phyloP scores from a whole-genome alignment of 2,797 vertebrate species.

The Eulemur rubriventer region DNA sequence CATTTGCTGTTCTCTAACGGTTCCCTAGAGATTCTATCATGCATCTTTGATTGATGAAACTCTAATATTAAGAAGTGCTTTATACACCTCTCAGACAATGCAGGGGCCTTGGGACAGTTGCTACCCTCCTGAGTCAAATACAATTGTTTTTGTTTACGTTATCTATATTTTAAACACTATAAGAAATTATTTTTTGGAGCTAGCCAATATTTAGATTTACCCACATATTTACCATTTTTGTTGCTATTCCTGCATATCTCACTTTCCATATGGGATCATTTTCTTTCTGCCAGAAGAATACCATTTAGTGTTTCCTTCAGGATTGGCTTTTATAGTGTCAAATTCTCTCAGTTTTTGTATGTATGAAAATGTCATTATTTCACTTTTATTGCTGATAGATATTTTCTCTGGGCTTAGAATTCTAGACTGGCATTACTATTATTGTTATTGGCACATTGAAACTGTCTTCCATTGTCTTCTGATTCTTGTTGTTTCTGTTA shows the following conservation, averaged over 20 bases:
- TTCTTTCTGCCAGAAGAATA: conserved; percentile 19
- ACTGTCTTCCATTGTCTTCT: background rate
- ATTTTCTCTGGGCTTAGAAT: background rate
- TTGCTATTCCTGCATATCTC: background rate
- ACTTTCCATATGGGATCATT: conserved; percentile 14
- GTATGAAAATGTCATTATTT: conserved; percentile 29
- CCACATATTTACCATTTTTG: conserved; percentile 16
- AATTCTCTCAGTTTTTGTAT: conserved; percentile 37
- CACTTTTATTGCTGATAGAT: background rate
- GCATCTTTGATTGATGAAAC: background rate
- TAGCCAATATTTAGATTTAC: conserved; percentile 24
- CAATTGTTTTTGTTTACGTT: background rate
- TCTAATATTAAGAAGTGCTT: background rate
- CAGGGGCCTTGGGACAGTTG: background rate
- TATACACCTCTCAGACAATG: background rate
- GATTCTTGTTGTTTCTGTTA: background rate
- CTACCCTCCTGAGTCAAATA: background rate
- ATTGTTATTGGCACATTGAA: background rate
- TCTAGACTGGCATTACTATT: background rate
- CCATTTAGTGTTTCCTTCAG: background rate
- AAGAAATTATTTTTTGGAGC: background rate
- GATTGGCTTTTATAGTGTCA: background rate
- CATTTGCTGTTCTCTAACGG: background rate
- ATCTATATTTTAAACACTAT: background rate
- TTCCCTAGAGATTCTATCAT: background rate